These are phyloP conservation scores for Neoascia interrupta DNA, from an alignment of 2,888 invertebrate genomes.

Conservation along the genomic window DNA sequence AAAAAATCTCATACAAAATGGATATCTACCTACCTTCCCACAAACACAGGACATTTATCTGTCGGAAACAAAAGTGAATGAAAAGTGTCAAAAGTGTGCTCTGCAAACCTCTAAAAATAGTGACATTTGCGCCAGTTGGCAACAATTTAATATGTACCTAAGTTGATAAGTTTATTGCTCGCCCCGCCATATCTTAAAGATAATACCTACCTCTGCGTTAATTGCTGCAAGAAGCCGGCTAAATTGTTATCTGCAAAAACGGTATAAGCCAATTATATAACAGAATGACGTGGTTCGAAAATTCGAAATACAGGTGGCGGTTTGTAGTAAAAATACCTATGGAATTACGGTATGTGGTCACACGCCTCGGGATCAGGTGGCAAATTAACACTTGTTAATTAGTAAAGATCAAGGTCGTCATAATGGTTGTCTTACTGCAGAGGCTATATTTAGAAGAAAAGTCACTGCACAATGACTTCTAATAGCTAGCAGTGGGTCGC, in stretches of 20 bases:
- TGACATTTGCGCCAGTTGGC: too few relatives aligned
- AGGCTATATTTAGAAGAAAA: too few relatives aligned
- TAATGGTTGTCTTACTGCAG: too few relatives aligned
- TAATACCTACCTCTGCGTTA: background rate
- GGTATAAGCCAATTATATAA: slow-evolving; percentile 28
- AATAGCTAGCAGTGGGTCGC: too few relatives aligned
- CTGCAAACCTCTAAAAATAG: background rate
- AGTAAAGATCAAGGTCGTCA: too few relatives aligned
- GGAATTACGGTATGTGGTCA: slow-evolving; percentile 1
- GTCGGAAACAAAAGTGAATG: background rate
- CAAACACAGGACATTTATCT: too few relatives aligned
- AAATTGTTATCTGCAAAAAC: slow-evolving; percentile 14
- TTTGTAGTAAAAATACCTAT: background rate
- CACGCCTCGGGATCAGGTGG: background rate
- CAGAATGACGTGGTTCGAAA: slow-evolving; percentile 20
- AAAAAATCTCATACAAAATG: too few relatives aligned
- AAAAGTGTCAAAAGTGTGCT: background rate
- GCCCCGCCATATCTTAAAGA: background rate
- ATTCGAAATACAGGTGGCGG: slow-evolving; percentile 4
- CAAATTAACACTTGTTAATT: background rate
- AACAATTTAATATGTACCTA: too few relatives aligned
- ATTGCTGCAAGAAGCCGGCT: slow-evolving; percentile 17
- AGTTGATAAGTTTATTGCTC: too few relatives aligned
- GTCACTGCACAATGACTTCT: too few relatives aligned
- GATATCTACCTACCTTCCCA: too few relatives aligned